These are phyloP conservation scores for Erythrocercus mccallii DNA, from an alignment of 2,113 vertebrate species.

Conservation along the genomic window DNA sequence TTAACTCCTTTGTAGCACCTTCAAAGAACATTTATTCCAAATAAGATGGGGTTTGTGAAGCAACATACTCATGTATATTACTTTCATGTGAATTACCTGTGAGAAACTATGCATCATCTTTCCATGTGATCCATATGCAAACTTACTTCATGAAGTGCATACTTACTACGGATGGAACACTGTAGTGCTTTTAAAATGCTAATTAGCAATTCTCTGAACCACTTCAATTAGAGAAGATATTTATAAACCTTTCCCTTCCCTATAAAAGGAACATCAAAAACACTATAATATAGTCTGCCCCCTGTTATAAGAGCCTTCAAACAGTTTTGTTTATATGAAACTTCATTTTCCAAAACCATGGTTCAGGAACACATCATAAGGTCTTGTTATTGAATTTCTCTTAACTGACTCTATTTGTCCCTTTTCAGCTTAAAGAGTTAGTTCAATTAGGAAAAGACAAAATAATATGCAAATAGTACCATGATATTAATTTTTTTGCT, in stretches of 20 bases:
- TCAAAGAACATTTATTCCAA: not conserved
- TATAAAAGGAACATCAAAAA: conserved; percentile 52
- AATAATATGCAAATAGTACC: not conserved
- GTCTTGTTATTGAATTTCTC: not conserved
- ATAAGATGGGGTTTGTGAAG: not conserved
- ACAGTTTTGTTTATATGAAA: conserved; percentile 50
- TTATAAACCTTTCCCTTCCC: conserved; percentile 37
- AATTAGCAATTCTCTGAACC: conserved; percentile 48
- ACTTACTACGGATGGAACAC: not conserved
- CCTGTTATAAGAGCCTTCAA: conserved; percentile 24
- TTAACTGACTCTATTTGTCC: not conserved
- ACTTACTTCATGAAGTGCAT: not conserved
- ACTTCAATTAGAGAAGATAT: conserved; percentile 51
- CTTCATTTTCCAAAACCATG: conserved; percentile 14
- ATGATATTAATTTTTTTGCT: not conserved
- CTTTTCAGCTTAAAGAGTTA: not conserved
- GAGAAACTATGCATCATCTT: conserved; percentile 38
- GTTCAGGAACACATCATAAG: not conserved
- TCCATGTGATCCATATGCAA: conserved; percentile 14
- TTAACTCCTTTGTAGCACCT: not conserved
- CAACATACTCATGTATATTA: not conserved
- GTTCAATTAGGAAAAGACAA: not conserved
- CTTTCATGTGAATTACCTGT: conserved; percentile 36
- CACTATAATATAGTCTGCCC: conserved; percentile 25
- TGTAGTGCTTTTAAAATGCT: not conserved